A percentile compares a stretch with the other conserved stretches of the same genome.
Evolutionary conservation across 2,113 vertebrate species (phyloP).

Genomic region (Papio anubis): DNA sequence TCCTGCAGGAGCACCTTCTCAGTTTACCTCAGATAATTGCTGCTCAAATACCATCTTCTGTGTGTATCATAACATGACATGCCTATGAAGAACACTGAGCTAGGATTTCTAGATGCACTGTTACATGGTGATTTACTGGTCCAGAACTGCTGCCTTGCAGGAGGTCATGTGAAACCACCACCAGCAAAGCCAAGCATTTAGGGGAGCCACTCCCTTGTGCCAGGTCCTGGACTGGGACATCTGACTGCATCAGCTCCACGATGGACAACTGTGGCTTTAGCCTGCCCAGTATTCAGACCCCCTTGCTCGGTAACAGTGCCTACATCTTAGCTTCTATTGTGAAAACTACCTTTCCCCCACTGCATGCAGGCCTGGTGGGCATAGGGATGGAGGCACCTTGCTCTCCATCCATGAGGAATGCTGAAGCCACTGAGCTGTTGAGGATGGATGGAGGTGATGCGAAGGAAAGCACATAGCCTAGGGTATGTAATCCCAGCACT

Average conservation of each 20-base stretch:
- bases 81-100: neutral
- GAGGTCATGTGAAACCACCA: neutral
- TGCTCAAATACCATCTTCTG: neutral
- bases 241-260: rapidly evolving
- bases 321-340: neutral
- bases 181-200: neutral
- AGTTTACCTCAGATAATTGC: neutral
- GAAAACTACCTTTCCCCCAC: neutral
- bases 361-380: neutral
- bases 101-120: neutral
- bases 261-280: neutral
- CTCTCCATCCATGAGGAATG: neutral
- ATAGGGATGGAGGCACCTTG: too few species aligned
- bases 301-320: neutral
- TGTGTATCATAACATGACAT: neutral
- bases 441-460: neutral
- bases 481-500: too few species aligned
- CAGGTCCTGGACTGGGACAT: neutral
- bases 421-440: neutral
- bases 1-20: neutral
- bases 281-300: neutral
- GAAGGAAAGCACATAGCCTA: neutral
- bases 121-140: too few species aligned
- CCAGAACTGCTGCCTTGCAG: neutral
- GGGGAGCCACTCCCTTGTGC: neutral